Evolutionary conservation across 2,888 invertebrate genomes (phyloP).

Genomic region (Aspidapion aeneum): DNA sequence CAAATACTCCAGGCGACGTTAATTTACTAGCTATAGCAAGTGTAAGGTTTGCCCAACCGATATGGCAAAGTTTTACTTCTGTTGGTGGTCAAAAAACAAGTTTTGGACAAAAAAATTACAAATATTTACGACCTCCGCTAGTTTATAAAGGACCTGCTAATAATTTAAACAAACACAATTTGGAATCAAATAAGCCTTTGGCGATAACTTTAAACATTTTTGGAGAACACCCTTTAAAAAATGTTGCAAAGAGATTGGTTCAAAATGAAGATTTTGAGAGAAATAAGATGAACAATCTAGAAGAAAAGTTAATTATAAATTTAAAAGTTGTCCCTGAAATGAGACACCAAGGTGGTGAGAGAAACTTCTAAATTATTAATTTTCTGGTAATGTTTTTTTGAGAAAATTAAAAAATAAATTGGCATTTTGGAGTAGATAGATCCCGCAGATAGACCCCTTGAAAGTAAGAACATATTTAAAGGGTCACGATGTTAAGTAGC

Average conservation of each 20-base stretch:
- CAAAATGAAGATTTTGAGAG: not conserved
- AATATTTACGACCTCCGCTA: not conserved
- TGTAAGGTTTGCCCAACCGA: conserved; percentile 46
- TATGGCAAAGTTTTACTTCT: conserved; percentile 29
- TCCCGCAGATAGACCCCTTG: too few species aligned
- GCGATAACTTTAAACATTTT: not conserved
- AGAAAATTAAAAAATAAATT: too few species aligned
- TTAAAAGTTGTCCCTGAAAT: not conserved
- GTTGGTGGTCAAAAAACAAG: not conserved
- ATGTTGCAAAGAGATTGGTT: not conserved
- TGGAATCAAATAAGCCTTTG: not conserved
- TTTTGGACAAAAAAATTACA: not conserved
- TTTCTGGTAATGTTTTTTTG: too few species aligned
- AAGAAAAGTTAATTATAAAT: not conserved
- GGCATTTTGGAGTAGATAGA: too few species aligned
- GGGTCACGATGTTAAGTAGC: too few species aligned
- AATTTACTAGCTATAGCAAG: conserved; percentile 64
- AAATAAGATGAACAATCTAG: not conserved
- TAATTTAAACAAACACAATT: not conserved
- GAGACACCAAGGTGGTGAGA: not conserved
- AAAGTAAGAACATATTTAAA: too few species aligned
- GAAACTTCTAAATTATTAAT: too few species aligned
- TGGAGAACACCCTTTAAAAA: not conserved
- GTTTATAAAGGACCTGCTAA: not conserved
- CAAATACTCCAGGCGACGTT: conserved; percentile 69